A percentile compares a stretch with the other conserved stretches of the same genome.
Conservation (phyloP, 2,888 invertebrate genomes). For the Drosophila nr. medialis region DNA sequence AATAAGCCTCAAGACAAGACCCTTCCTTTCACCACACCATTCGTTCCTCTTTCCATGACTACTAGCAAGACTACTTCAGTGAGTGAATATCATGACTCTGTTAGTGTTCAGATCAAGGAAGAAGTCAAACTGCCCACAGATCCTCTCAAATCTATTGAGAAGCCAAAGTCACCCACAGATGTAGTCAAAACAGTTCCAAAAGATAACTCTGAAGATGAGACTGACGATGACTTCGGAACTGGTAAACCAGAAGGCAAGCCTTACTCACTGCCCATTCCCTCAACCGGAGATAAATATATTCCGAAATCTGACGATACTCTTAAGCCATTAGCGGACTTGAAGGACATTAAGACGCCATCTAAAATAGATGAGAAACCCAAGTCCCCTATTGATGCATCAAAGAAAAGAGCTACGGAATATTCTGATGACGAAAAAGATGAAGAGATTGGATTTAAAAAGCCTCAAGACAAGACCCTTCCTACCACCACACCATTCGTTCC, state of each 20-base stretch:
- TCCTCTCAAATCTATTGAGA: not conserved
- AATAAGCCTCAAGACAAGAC: slow-evolving; percentile 3
- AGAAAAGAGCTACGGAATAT: not conserved
- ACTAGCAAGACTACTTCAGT: slow-evolving; percentile 3
- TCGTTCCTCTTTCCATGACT: not conserved
- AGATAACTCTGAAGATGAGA: too few species aligned
- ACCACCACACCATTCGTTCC: not conserved
- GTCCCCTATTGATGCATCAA: not conserved
- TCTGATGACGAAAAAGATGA: not conserved
- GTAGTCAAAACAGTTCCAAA: not conserved
- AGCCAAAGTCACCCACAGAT: not conserved
- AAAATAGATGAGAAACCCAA: not conserved
- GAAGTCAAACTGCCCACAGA: slow-evolving; percentile 4
- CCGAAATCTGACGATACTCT: not conserved
- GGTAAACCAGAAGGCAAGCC: too few species aligned
- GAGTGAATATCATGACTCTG: slow-evolving; percentile 1
- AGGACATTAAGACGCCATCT: not conserved
- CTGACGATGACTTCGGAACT: too few species aligned
- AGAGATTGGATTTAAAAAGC: not conserved
- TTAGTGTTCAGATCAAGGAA: slow-evolving; percentile 1
- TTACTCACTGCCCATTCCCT: too few species aligned
- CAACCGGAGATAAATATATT: too few species aligned
- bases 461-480: not conserved
- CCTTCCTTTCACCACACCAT: not conserved
- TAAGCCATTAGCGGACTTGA: not conserved